Base-by-base conservation (phyloP, 1,140 invertebrate species). In the Prorops nasuta region DNA sequence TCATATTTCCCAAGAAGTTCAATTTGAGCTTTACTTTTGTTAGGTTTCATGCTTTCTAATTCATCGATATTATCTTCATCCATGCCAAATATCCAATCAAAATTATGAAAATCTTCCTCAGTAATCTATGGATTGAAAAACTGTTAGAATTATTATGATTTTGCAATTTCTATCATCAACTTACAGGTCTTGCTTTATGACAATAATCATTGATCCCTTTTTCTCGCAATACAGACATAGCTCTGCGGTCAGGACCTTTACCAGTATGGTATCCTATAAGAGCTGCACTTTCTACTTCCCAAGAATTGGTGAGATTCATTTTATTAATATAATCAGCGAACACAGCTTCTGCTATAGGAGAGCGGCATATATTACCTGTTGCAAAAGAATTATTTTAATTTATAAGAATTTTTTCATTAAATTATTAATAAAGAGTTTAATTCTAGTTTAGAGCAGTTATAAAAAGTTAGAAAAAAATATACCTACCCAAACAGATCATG, bases 31-130 rank as follows among this genome's bases (percentile, higher is more conserved):
- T 82, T 89, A 35, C 75, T 76, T 32, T 76, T 74, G 20, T 79
- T 74, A 10, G 87, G 86, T 32, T 82, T 81, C 40, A 80, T 66
- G n/a, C 66, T 67, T 21, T 83, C 81, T 31, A 94, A 70, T 43
- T 86, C 83, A 7, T 69, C 71, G 70, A 95, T 91, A 65, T 96
- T 96, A 8, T 83, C 80, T 45, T 92, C 79, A 71, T 96, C 94
- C 93, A 96, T 96, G 12, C 92, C 92, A 79, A 96, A 93, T 49
- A 96, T 94, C 64, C 84, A 93, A 72, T 95, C 85, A 74, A 86
- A 96, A 3, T 84, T 77, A 3, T 81, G 58, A 63, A 93, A 95
- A 67, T 96, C 92, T 19, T 83, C 71, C 45, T 76, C 56, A 4
- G 65, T 80, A 34, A 94, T 81, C 83, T 92, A 56, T 9, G 24